Base-by-base conservation (phyloP, 2,888 invertebrate species). In the Conus canariensis region DNA sequence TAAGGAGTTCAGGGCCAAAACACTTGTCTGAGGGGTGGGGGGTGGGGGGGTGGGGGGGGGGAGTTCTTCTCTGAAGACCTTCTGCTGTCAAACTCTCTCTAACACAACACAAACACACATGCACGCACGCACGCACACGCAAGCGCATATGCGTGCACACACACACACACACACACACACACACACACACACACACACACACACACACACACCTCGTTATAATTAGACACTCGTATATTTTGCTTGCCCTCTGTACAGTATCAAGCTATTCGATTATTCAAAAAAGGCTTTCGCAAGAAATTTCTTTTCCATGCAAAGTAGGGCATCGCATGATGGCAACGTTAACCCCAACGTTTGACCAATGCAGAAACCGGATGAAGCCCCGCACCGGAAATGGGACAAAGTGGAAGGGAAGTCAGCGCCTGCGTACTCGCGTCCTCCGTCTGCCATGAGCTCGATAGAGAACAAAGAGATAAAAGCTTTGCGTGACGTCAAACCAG, bases 341-440 rank as follows among this genome's bases (percentile, higher is more conserved):
- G 64, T 64, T 16, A 16, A 64, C 16, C 64, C 16, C 64, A 16
- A 64, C 64, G 6, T 64, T 64, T 64, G 64, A 64, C 16, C 64
- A 3, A 3, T 19, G 7, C 70, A 70, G 70, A 19, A 70, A 70
- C 70, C 19, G n/a, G 70, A 70, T 19, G 70, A 22, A 19, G 70
- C 14, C 19, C 19, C 22, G 16, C 22, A 70, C 10, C 83, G 91
- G 45, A 89, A 93, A 6, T 95, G 95, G 95, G 95, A 95, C 91
- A 95, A 93, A 92, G 92, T 95, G n/a, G 93, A 94, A 88, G 86
- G 90, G n/a, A 91, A 90, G 12, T 88, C 91, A 14, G 88, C 91
- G 30, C 93, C 94, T 0, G 93, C 92, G 19, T 94, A 94, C 88
- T 94, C 94, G 10, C 92, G 95, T 12, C 94, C 95, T 4, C 95